phyloP scores from a whole-genome alignment of 2,113 vertebrate species.

The Cranoglanis bouderius region DNA sequence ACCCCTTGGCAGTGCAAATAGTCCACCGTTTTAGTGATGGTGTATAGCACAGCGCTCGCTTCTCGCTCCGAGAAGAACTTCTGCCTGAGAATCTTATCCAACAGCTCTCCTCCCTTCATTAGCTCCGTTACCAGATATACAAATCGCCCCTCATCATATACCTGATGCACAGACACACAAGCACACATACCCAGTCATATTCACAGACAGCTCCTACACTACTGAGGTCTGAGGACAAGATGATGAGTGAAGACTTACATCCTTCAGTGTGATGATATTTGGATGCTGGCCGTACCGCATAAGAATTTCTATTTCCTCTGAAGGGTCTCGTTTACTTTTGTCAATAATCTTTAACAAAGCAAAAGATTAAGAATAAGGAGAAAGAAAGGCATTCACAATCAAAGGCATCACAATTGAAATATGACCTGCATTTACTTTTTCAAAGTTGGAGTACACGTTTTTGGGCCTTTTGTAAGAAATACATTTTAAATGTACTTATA shows the following conservation, averaged over 20 bases:
- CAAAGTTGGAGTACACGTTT: background rate
- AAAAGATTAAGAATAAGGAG: background rate
- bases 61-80: conserved; percentile 95
- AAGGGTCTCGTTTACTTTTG: conserved; percentile 95
- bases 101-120: conserved; percentile 95
- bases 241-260: conserved; percentile 77
- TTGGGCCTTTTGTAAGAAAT: background rate
- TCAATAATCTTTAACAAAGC: conserved; percentile 75
- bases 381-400: background rate
- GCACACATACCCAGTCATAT: conserved; percentile 17
- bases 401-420: background rate
- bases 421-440: background rate
- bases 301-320: conserved; percentile 97
- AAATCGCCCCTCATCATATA: conserved; percentile 91
- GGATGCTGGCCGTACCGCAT: conserved; percentile 96
- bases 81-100: conserved; percentile 92
- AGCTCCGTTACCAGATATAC: conserved; percentile 93
- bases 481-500: background rate
- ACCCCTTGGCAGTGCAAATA: conserved; percentile 98
- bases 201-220: background rate
- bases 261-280: conserved; percentile 97
- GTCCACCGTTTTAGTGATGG: conserved; percentile 92
- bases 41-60: conserved; percentile 90
- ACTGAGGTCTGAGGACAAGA: background rate
- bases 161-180: conserved; percentile 70